Conservation (phyloP, 1,140 invertebrate genomes). For the Drosophila rufa region DNA sequence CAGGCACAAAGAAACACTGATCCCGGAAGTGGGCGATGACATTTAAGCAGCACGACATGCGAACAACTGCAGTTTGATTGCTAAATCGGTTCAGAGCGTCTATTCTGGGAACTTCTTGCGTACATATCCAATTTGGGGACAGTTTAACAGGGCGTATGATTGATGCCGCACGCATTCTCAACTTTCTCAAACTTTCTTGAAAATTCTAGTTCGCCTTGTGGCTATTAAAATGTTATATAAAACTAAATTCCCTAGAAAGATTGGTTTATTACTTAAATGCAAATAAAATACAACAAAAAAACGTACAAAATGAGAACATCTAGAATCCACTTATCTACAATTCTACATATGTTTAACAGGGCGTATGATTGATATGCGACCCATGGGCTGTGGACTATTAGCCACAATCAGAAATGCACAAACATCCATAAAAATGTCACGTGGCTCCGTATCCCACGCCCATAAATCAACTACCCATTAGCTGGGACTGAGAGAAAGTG, state of each 20-base stretch:
- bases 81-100: constrained; percentile 43
- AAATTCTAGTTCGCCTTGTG: no score
- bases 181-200: neutral
- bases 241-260: neutral
- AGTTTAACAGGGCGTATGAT: constrained; percentile 28
- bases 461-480: constrained; percentile 76
- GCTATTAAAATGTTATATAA: neutral
- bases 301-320: neutral
- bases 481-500: constrained; percentile 15
- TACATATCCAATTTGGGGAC: neutral
- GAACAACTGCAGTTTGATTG: constrained; percentile 68
- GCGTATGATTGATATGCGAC: constrained; percentile 72
- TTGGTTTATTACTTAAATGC: neutral
- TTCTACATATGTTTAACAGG: constrained; percentile 41
- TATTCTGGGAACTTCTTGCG: constrained; percentile 37
- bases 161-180: constrained; percentile 14
- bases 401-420: constrained; percentile 70
- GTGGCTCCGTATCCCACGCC: constrained; percentile 17
- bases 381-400: constrained; percentile 43
- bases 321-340: neutral
- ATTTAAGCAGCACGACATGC: constrained; percentile 66
- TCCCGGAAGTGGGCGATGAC: constrained; percentile 72
- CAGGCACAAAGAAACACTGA: constrained; percentile 37
- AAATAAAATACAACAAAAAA: neutral
- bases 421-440: constrained; percentile 73